Evolutionary conservation across 1,140 invertebrate species (phyloP), one percentile per base, ranked within the genome.

Genomic region (Caenorhabditis briggsae): DNA sequence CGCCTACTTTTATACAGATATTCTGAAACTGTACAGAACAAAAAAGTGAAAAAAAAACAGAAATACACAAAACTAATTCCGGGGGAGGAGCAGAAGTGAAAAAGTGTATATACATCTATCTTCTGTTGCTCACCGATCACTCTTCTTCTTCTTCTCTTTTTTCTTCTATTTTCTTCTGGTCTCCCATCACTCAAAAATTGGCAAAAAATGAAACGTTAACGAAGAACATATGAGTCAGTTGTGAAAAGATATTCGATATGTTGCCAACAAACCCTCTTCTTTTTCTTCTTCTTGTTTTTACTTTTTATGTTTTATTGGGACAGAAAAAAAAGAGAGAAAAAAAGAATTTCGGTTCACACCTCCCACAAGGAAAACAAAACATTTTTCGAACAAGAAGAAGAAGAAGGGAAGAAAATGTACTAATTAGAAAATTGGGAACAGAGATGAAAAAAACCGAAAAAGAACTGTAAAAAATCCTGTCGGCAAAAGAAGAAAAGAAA

Each of bases 151-250:
- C 18, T 46, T 70, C 0, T 70, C 46, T 18, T 11, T n/a, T 9
- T 18, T 70, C 16, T 46, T 46, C n/a, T 20, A 2, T 3, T 33
- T 33, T 33, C 3, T 33, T 33, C 33, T 33, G 33, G 1, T 33
- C 33, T 43, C 11, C 46, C 70, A 50, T 78, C 64, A 70, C 64
- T 70, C 64, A 70, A 50, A 78, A 78, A 78, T 23, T 78, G 12
- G 18, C 43, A 78, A 65, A 33, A 61, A 61, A 61, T 61, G 59
- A 61, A 78, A 78, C 43, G 70, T 78, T 78, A 78, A 78, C 70
- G 70, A 78, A 78, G 70, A 78, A 78, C 70, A 78, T 50, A 78
- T 78, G 70, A 78, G 25, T 78, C 70, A 78, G 59, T 33, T 33
- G 59, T 14, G 23, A 50, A 50, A 78, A 78, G 70, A 78, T 78